Conservation (phyloP, 2,113 vertebrate species). For the Rhynchopsitta pachyrhyncha region DNA sequence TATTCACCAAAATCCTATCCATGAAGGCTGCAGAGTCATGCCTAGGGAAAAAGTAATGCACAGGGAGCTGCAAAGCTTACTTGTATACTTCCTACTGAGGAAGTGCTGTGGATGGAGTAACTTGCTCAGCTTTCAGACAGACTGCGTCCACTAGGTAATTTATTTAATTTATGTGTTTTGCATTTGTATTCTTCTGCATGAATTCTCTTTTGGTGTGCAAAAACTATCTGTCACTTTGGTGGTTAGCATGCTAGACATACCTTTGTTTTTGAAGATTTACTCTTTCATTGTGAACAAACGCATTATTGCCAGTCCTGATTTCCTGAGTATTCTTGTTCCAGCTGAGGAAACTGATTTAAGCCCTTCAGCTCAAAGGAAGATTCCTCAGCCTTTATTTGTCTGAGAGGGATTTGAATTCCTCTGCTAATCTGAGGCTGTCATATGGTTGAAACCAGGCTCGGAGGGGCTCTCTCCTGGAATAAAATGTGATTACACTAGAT, state of each 20-base stretch:
- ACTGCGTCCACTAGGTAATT: too few relatives aligned
- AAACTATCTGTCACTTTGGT: accelerated
- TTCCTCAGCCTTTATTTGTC: slow-evolving; percentile 22
- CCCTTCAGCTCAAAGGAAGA: background rate
- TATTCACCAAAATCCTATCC: background rate
- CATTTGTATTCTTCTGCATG: background rate
- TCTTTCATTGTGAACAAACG: background rate
- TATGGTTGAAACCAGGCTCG: background rate
- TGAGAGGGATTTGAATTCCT: background rate
- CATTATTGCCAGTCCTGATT: background rate
- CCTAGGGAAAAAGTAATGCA: background rate
- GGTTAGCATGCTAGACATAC: background rate
- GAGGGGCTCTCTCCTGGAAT: background rate
- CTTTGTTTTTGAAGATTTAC: background rate
- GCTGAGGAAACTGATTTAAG: slow-evolving; percentile 6
- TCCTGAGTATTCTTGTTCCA: background rate
- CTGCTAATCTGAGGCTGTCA: background rate
- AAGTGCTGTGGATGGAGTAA: background rate
- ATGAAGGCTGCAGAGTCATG: background rate
- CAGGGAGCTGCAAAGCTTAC: background rate
- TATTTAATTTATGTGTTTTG: accelerated
- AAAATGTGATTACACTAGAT: background rate
- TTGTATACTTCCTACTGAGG: background rate
- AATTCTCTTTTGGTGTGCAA: background rate
- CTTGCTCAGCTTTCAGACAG: background rate